Conservation (phyloP, 2,888 invertebrate genomes). For the Cybosia mesomella region DNA sequence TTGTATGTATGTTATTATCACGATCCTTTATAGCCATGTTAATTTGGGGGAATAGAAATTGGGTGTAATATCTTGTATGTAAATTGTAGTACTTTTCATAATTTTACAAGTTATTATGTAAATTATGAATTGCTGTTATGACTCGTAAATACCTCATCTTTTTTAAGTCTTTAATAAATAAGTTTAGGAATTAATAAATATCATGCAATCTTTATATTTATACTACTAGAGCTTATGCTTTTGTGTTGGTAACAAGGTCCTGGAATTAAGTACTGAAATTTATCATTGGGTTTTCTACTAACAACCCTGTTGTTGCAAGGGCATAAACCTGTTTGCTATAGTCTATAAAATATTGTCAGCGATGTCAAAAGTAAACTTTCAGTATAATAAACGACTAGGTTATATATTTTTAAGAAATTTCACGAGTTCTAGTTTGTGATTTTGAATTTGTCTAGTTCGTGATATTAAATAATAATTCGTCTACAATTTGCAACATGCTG, state of each 20-base stretch:
- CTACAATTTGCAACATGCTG: constrained; percentile 32
- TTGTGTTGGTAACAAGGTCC: background rate
- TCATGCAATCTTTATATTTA: background rate
- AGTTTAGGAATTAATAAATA: background rate
- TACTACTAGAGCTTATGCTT: background rate
- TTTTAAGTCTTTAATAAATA: background rate
- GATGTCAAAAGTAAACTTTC: no score
- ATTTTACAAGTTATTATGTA: background rate
- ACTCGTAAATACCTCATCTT: background rate
- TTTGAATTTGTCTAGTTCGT: no score
- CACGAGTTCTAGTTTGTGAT: no score
- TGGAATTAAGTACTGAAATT: background rate
- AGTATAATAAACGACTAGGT: no score
- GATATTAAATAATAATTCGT: background rate
- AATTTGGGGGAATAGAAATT: constrained; percentile 18
- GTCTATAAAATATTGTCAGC: no score
- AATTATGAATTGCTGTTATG: background rate
- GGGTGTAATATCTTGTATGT: constrained; percentile 17
- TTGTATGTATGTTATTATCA: constrained; percentile 9
- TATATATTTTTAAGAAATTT: no score
- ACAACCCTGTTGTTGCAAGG: background rate
- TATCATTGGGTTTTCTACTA: no score
- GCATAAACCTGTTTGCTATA: no score
- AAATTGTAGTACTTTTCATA: constrained; percentile 13
- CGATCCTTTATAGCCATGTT: constrained; percentile 9